phyloP scores from a whole-genome alignment of 2,113 vertebrate genomes.

The cattle (Bos taurus) region ARS-UCD2.0 NC_037337.1:25791501-25792000 shows the following conservation, averaged over 20 bases:
- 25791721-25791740: neutral
- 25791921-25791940: neutral
- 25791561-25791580: neutral
- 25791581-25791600: neutral
- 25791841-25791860: neutral
- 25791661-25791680: neutral
- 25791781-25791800: neutral
- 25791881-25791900: neutral
- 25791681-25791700: constrained; percentile 5
- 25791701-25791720: neutral
- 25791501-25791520: neutral
- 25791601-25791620: neutral
- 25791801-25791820: neutral
- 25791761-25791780: neutral
- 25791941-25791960: neutral
- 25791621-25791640: neutral
- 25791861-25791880: neutral
- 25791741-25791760: neutral
- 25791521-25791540: neutral
- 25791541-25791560: neutral
- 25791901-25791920: neutral
- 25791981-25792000: neutral
- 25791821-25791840: neutral
- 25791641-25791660: neutral
- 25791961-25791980: neutral